phyloP scores from a whole-genome alignment of 1,140 invertebrate genomes.

The Ostrea denselamellosa region DNA sequence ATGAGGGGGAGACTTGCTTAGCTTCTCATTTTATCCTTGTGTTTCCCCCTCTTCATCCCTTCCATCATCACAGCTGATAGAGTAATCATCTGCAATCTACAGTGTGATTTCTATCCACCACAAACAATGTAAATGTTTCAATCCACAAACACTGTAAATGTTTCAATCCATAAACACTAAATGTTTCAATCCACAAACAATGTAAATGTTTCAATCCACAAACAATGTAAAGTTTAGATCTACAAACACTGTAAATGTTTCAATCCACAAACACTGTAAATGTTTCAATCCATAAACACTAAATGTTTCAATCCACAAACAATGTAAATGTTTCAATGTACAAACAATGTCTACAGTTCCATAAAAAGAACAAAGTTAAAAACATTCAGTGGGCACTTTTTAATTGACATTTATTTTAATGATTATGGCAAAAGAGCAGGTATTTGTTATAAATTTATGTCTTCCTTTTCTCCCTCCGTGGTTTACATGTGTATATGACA shows the following conservation, averaged over 20 bases:
- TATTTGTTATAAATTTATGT: background rate
- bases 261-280: no score
- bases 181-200: no score
- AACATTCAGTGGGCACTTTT: background rate
- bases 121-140: no score
- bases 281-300: background rate
- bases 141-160: no score
- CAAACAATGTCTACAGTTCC: background rate
- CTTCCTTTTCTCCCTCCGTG: background rate
- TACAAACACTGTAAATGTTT: no score
- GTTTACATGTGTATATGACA: background rate
- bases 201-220: no score
- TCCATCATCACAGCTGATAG: background rate
- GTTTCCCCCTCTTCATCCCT: background rate
- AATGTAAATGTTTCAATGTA: background rate
- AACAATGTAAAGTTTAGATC: no score
- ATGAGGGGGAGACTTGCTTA: background rate
- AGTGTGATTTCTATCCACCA: no score
- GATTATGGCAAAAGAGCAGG: background rate
- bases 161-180: no score
- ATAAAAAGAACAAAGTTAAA: background rate
- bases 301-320: background rate
- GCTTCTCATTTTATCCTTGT: background rate
- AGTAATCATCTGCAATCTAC: background rate
- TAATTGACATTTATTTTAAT: background rate